Evolutionary conservation across 1,140 invertebrate genomes (phyloP), one percentile per base, ranked within the genome.

Genomic region (Cydia fagiglandana): DNA sequence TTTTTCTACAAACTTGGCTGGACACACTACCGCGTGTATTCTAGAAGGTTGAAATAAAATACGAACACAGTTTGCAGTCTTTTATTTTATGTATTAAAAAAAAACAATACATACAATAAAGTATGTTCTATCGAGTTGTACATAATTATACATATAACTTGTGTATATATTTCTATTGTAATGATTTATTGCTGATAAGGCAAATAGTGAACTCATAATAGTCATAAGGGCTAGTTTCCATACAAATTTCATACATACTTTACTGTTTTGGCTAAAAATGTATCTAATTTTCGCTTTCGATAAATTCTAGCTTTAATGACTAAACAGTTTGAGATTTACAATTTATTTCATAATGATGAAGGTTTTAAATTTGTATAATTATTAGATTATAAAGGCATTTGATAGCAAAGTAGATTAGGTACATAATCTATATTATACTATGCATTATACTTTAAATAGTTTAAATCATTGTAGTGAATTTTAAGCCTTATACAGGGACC

Each of bases 61-160:
- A 7, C 56, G 20, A 7, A 24, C 6, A 61, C 20, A 61, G 7
- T 17, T 20, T 10, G 20, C 20, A 61, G 56, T 61, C 20, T 61
- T 61, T 61, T 24, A 61, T 61, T 61, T 61, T 1, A 24, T 24
- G 2, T 24, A 61, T 61, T n/a, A 15, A 50, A 61, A 61, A 20
- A 24, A 61, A 61, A 9, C 56, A 24, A 61, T 17, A 61, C 56
- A 61, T 24, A 61, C 20, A 61, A 56, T 6, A 56, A 24, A 24
- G 53, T 56, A 56, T 56, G n/a, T 17, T 24, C 9, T 20, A n/a
- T 61, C 17, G 50, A 53, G 3, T 20, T 61, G 20, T 61, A 61
- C 56, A 61, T 61, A 24, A 61, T 24, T 24, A 61, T 61, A 61
- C 56, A 61, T 61, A 61, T 61, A 61, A 10, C 7, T 10, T 61